Conservation (phyloP, 2,113 vertebrate genomes). For the Barbus barbus region DNA sequence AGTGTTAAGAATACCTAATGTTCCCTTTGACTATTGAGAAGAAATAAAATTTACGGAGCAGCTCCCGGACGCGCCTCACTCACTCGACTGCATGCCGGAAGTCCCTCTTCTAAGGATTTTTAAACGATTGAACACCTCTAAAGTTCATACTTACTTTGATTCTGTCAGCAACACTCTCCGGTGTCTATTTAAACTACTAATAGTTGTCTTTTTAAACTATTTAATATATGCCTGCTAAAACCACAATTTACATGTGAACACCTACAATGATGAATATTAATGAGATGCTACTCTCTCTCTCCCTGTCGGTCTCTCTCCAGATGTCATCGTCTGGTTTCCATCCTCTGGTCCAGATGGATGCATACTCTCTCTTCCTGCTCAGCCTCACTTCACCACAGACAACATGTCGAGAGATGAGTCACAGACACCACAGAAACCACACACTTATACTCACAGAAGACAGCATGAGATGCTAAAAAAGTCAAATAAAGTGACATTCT, state of each 20-base stretch:
- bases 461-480: constrained; percentile 50
- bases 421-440: constrained; percentile 42
- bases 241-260: not conserved
- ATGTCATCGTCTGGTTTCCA: constrained; percentile 43
- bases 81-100: no score
- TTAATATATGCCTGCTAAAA: not conserved
- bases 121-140: not conserved
- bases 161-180: not conserved
- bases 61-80: no score
- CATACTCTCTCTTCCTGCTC: not conserved
- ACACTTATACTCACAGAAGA: constrained; percentile 47
- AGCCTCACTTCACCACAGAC: not conserved
- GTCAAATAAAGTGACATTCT: constrained; percentile 6
- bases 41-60: no score
- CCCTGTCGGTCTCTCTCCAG: constrained; percentile 19
- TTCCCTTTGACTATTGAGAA: no score
- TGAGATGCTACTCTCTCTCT: constrained; percentile 8
- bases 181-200: not conserved
- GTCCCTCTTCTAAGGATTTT: not conserved
- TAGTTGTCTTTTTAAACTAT: not conserved
- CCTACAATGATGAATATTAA: constrained; percentile 1
- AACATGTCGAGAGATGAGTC: constrained; percentile 17
- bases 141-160: not conserved
- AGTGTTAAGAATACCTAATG: no score
- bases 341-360: constrained; percentile 48